Evolutionary conservation across 2,797 vertebrate genomes (phyloP), one percentile per base, ranked within the genome.

Genomic region (Meriones psammophilus): DNA sequence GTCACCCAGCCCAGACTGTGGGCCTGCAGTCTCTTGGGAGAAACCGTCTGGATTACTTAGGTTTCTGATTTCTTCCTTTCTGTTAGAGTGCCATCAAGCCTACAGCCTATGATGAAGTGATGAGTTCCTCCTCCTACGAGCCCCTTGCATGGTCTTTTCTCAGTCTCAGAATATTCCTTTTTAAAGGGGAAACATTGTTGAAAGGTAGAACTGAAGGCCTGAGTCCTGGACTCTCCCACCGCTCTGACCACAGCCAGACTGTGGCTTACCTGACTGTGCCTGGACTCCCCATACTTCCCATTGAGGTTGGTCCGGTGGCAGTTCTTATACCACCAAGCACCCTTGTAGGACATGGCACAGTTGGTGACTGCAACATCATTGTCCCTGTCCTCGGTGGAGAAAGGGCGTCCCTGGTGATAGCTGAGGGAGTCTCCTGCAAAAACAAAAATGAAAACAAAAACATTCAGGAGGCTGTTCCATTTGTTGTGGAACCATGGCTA

Each of bases 291-390:
- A 0, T 99, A 99, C 98, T 99, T 99, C 97, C 99, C 99, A 0
- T 99, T 99, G 98, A 99, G 99, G 98, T 99, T 99, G 96, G 99
- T 99, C 88, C 99, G 99, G 97, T 99, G 99, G 98, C 99, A 99
- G 98, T 99, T 99, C 99, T 99, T 99, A 62, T 99, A 99, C 99
- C 99, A 99, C 99, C 99, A 99, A 12, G 99, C 99, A 93, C 99
- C 99, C 99, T 99, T 99, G 98, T 99, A 99, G 12, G 99, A 99
- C 98, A 99, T 98, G 97, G 99, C 99, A 42, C 99, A 99, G 98
- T 99, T 99, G 96, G 99, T 99, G 94, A 99, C 99, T 7, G 99
- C 99, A 0, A 99, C 99, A 8, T 99, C 99, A 0, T 99, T 99
- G 98, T 99, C 99, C 97, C 99, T 99, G 98, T 99, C 99, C 99